Base-by-base conservation (phyloP, 2,797 vertebrate species). In the Anniella stebbinsi region DNA sequence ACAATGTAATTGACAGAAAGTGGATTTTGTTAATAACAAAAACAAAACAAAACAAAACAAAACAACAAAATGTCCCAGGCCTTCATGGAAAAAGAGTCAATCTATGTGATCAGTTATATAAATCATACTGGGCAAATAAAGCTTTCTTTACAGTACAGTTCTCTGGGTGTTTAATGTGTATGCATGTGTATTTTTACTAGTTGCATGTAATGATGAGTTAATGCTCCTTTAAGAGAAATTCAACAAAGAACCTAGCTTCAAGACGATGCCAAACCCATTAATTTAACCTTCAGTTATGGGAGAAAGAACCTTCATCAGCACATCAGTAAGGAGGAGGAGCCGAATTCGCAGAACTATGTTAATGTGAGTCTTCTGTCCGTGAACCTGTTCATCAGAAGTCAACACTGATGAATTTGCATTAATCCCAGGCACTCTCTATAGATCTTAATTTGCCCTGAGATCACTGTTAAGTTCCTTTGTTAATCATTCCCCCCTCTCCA, bases 271-370 rank as follows among this genome's bases (percentile, higher is more conserved):
- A 60, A 41, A 87, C 36, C 45, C 57, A 36, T 77, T 87, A 78
- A 87, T 88, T 94, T 95, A 95, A 96, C 93, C 94, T 95, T 95
- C 94, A 88, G 70, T 95, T 92, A 77, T 91, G 93, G 87, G 92
- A 88, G 77, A 86, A 88, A 85, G 66, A 90, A 87, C 78, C 87
- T 11, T 88, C 91, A 89, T 92, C 88, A 76, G 67, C 38, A 87
- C 90, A 88, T 88, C 93, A 84, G 91, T 92, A 87, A 92, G 0
- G 30, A 95, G 0, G 13, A 95, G 93, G 88, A 95, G 91, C 0
- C 90, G 94, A 94, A 93, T 93, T 80, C 93, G 90, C 84, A 90
- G 1, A 83, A 51, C 87, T 5, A 0, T 91, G 89, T 95, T 96
- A 96, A 91, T 96, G 92, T 90, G 67, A 90, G 41, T 88, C 86